Evolutionary conservation across 2,797 vertebrate species (phyloP).

Genomic region (Gymnocypris eckloni): DNA sequence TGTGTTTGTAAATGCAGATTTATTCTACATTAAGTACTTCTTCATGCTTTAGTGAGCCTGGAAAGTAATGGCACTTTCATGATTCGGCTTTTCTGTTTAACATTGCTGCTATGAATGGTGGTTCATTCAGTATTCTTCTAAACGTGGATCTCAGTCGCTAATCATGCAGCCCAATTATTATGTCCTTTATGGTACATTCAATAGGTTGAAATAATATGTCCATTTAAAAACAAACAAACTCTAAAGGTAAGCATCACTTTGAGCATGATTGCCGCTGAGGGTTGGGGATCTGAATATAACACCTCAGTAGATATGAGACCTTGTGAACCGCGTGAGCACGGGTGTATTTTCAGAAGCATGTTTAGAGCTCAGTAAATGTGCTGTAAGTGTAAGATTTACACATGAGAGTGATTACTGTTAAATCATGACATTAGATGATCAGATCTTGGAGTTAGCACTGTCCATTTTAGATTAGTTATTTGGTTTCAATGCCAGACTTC

Average conservation of each 20-base stretch:
- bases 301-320: background rate
- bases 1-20: slow-evolving; percentile 14
- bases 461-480: background rate
- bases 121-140: slow-evolving; percentile 12
- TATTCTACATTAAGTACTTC: background rate
- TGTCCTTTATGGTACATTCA: slow-evolving; percentile 18
- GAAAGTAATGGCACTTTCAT: slow-evolving; percentile 23
- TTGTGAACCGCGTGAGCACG: background rate
- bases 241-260: slow-evolving; percentile 24
- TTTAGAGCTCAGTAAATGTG: background rate
- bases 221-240: background rate
- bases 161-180: background rate
- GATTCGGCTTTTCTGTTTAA: slow-evolving; percentile 26
- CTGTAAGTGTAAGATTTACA: background rate
- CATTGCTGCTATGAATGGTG: slow-evolving; percentile 10
- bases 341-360: background rate
- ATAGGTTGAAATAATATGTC: background rate
- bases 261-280: background rate
- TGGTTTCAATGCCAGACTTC: background rate
- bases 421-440: background rate
- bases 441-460: background rate
- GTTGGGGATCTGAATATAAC: background rate
- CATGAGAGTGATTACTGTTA: background rate
- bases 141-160: slow-evolving; percentile 1
- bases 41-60: slow-evolving; percentile 27